Conservation (phyloP, 2,113 vertebrate species). For the Neogale vison region DNA sequence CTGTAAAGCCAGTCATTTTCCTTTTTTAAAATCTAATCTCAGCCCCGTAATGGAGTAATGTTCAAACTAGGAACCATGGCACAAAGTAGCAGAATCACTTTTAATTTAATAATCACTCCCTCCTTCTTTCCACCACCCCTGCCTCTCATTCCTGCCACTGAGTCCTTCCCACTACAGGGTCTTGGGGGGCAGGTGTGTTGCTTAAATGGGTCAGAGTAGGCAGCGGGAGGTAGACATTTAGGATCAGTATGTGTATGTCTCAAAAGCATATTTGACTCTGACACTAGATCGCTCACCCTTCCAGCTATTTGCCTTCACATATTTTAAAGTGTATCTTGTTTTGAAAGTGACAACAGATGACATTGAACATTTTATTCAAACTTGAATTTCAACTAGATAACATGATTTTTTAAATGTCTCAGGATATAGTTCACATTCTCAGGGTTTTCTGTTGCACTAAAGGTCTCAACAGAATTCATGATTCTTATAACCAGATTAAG, state of each 20-base stretch:
- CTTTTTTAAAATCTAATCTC: not conserved
- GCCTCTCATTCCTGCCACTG: not conserved
- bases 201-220: not conserved
- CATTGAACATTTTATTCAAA: constrained; percentile 6
- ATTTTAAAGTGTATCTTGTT: constrained; percentile 25
- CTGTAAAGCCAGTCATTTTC: not conserved
- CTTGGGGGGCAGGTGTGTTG: not conserved
- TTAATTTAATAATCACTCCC: not conserved
- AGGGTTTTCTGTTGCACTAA: not conserved
- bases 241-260: not conserved
- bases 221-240: not conserved
- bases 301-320: not conserved
- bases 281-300: not conserved
- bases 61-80: not conserved
- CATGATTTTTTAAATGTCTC: not conserved
- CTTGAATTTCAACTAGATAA: constrained; percentile 2
- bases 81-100: not conserved
- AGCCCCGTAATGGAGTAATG: not conserved
- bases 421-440: not conserved
- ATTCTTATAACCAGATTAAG: not conserved
- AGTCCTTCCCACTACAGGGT: not conserved
- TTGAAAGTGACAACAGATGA: not conserved
- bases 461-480: not conserved
- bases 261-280: not conserved
- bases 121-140: not conserved